phyloP scores from a whole-genome alignment of 2,888 invertebrate genomes.

The Luffia ferchaultella region DNA sequence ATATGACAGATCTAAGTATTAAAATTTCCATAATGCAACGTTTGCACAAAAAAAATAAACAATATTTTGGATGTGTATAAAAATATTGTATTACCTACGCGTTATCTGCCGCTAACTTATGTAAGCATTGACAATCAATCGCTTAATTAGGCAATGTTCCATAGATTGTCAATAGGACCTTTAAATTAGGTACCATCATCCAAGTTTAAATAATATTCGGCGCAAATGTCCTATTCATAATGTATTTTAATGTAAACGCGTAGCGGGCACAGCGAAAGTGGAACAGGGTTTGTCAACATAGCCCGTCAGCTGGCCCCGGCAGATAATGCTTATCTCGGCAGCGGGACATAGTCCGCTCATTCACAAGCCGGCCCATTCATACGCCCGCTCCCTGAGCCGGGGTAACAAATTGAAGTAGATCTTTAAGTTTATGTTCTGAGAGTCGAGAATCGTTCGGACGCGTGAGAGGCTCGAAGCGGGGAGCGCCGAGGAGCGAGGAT shows the following conservation, averaged over 20 bases:
- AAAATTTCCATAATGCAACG: no score
- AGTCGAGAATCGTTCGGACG: constrained; percentile 26
- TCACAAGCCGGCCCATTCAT: constrained; percentile 63
- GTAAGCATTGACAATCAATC: no score
- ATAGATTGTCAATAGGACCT: no score
- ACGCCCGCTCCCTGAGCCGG: constrained; percentile 29
- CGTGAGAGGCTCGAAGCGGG: constrained; percentile 14
- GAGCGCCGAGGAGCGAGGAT: constrained; percentile 55
- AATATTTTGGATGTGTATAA: no score
- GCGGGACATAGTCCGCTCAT: constrained; percentile 64
- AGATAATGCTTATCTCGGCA: constrained; percentile 56
- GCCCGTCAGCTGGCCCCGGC: constrained; percentile 45
- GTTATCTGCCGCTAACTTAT: no score
- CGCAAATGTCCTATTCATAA: no score
- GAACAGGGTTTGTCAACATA: constrained; percentile 63
- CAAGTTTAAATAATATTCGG: no score
- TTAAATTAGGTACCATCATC: no score
- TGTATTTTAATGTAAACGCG: constrained; percentile 15
- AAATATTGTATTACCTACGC: no score
- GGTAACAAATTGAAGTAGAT: constrained; percentile 25
- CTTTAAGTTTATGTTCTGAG: constrained; percentile 28
- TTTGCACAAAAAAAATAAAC: no score
- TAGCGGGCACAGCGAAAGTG: constrained; percentile 37
- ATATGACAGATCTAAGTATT: no score
- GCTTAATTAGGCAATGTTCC: no score